These are phyloP conservation scores for Poecile atricapillus DNA, from an alignment of 2,113 vertebrate species.

Conservation along the genomic window DNA sequence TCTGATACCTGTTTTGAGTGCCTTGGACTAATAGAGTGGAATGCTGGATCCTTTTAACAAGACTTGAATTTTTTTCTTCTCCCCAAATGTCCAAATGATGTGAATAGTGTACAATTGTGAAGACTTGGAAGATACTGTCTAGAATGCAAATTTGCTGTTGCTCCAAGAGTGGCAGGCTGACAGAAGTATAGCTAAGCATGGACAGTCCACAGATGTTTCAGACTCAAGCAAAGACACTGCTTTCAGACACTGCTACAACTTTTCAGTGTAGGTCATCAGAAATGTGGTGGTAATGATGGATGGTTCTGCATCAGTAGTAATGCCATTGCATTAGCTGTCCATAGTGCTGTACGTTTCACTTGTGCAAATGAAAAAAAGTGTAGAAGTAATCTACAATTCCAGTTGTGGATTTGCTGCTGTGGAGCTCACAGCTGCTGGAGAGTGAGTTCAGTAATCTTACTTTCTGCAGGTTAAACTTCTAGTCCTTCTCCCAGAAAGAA, in stretches of 20 bases:
- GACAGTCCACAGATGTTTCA: neutral
- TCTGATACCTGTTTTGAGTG: neutral
- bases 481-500: neutral
- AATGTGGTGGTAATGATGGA: neutral
- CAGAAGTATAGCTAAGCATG: neutral
- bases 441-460: neutral
- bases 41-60: neutral
- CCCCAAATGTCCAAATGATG: neutral
- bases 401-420: neutral
- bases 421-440: neutral
- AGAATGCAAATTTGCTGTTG: neutral
- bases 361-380: neutral
- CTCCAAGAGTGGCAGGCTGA: neutral
- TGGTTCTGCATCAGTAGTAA: neutral
- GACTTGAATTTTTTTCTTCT: neutral
- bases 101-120: neutral
- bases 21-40: neutral
- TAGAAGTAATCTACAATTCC: neutral
- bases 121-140: neutral
- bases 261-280: neutral
- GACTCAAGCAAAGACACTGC: neutral
- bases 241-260: neutral
- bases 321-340: neutral
- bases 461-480: neutral
- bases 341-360: neutral